Percentiles rank a stretch among this genome's conserved stretches.
Evolutionary conservation across 2,888 invertebrate species (phyloP).

Genomic region (Lochmaea capreae): DNA sequence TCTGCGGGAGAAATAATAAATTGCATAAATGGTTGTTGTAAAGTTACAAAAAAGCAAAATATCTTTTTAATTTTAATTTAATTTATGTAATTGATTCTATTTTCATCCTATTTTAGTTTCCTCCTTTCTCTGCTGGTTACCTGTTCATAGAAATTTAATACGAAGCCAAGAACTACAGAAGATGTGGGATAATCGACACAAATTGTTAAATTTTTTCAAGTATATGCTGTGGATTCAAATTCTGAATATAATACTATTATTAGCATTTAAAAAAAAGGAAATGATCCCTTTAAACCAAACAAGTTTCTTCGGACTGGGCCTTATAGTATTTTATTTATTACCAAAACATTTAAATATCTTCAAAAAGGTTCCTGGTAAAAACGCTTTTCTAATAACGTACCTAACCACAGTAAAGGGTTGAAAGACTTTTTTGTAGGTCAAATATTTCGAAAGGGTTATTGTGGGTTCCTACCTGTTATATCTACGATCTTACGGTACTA

Average conservation of each 20-base stretch:
- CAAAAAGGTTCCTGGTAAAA: constrained; percentile 13
- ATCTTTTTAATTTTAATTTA: too few relatives aligned
- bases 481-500: constrained; percentile 19
- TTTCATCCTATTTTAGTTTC: too few relatives aligned
- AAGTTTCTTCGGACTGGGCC: neutral
- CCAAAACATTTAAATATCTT: constrained; percentile 13
- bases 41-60: too few relatives aligned
- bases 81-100: too few relatives aligned
- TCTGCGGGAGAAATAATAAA: too few relatives aligned
- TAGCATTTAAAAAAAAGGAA: neutral
- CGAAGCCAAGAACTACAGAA: neutral
- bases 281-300: neutral
- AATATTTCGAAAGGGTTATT: constrained; percentile 27
- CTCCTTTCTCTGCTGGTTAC: too few relatives aligned
- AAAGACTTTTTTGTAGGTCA: constrained; percentile 33
- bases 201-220: too few relatives aligned
- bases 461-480: constrained; percentile 27
- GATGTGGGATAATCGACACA: too few relatives aligned
- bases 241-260: neutral
- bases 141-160: neutral
- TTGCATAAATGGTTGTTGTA: too few relatives aligned
- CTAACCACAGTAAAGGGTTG: constrained; percentile 30
- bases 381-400: constrained; percentile 21
- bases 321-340: constrained; percentile 9
- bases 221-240: neutral